Conservation (phyloP, 2,888 invertebrate genomes). For the Stictocephala bisonia region DNA sequence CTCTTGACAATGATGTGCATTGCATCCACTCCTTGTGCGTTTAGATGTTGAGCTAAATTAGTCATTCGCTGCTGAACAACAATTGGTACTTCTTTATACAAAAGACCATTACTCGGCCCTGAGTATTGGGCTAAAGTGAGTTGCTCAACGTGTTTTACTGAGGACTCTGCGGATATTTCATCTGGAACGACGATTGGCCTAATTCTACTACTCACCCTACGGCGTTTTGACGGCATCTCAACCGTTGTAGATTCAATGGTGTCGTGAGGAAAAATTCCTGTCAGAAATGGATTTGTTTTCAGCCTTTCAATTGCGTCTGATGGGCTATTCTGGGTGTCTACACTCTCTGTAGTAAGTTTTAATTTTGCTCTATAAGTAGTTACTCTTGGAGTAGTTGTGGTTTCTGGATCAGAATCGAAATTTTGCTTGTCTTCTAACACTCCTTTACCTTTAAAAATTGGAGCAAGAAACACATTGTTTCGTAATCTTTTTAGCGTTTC, state of each 20-base stretch:
- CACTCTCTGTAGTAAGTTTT: not conserved
- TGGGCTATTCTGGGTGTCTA: not conserved
- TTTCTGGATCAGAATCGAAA: not conserved
- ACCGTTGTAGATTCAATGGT: too few relatives aligned
- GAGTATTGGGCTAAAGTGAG: slow-evolving; percentile 58
- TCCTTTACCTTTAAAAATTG: slow-evolving; percentile 3
- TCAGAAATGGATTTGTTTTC: slow-evolving; percentile 17
- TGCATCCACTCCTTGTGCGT: slow-evolving; percentile 37
- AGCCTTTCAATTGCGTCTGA: slow-evolving; percentile 11
- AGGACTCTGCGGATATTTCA: not conserved
- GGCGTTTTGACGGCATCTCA: not conserved
- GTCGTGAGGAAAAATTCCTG: slow-evolving; percentile 4
- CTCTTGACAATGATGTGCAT: slow-evolving; percentile 59
- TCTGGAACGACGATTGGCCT: slow-evolving; percentile 21
- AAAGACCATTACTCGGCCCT: slow-evolving; percentile 46
- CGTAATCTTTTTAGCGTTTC: not conserved
- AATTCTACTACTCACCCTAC: not conserved
- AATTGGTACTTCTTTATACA: slow-evolving; percentile 47
- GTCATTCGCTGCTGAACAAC: slow-evolving; percentile 53
- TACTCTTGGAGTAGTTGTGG: slow-evolving; percentile 18
- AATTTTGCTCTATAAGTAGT: slow-evolving; percentile 31
- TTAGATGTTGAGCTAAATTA: slow-evolving; percentile 54
- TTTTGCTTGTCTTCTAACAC: not conserved
- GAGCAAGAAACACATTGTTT: slow-evolving; percentile 19
- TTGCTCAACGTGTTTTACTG: slow-evolving; percentile 56